phyloP scores from a whole-genome alignment of 2,888 invertebrate genomes.

The Anodontia alba region DNA sequence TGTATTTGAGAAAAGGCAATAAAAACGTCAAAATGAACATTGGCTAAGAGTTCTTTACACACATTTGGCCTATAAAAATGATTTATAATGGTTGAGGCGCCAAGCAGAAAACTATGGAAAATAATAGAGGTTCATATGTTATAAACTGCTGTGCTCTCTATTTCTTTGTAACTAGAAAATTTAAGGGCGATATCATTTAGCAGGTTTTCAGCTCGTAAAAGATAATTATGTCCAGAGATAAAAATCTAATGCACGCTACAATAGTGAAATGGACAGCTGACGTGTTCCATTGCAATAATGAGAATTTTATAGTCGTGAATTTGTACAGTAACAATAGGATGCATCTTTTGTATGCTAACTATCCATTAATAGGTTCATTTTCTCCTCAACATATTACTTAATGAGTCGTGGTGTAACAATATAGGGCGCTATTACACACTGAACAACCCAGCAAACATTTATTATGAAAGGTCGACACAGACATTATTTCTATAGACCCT shows the following conservation, averaged over 20 bases:
- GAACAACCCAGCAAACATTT: too few relatives aligned
- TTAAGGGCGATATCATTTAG: constrained; percentile 29
- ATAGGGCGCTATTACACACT: too few relatives aligned
- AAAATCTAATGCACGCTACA: background rate
- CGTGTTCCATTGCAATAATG: background rate
- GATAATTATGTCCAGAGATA: background rate
- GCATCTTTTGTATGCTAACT: too few relatives aligned
- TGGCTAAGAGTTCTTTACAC: constrained; percentile 55
- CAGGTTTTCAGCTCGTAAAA: constrained; percentile 39
- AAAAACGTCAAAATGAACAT: constrained; percentile 61
- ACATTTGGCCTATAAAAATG: constrained; percentile 64
- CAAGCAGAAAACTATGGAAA: constrained; percentile 46
- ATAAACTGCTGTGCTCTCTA: background rate
- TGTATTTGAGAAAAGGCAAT: constrained; percentile 53
- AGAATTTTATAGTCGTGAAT: too few relatives aligned
- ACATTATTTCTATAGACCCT: too few relatives aligned
- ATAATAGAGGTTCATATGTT: constrained; percentile 4
- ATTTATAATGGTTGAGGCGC: constrained; percentile 59
- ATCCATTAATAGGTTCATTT: too few relatives aligned
- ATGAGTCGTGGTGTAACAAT: too few relatives aligned
- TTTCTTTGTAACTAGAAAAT: constrained; percentile 10
- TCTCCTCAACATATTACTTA: too few relatives aligned
- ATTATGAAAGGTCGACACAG: too few relatives aligned
- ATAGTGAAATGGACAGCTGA: background rate
- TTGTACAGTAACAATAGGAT: too few relatives aligned